phyloP scores from a whole-genome alignment of 2,888 invertebrate species.

The Drosophila greeni region DNA sequence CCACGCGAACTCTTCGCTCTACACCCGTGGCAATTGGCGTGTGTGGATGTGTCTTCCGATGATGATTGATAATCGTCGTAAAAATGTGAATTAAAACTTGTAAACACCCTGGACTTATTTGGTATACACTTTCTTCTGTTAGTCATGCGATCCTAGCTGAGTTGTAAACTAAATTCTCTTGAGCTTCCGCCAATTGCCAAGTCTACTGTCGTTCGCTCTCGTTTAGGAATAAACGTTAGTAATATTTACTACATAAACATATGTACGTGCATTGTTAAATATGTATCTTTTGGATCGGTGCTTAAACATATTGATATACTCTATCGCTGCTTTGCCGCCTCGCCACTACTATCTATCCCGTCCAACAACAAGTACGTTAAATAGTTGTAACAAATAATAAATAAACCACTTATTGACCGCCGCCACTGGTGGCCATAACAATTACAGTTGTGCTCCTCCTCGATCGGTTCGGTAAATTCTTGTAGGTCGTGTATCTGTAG shows the following conservation, averaged over 20 bases:
- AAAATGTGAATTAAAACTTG: neutral
- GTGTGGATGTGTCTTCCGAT: neutral
- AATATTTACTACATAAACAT: slow-evolving; percentile 52
- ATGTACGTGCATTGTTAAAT: slow-evolving; percentile 59
- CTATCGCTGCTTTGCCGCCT: slow-evolving; percentile 38
- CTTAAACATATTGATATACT: slow-evolving; percentile 65
- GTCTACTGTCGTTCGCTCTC: slow-evolving; percentile 11
- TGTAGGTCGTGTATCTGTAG: slow-evolving; percentile 23
- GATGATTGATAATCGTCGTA: neutral
- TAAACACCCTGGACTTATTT: neutral
- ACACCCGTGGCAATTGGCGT: slow-evolving; percentile 9
- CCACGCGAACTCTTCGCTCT: slow-evolving; percentile 2
- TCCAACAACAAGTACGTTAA: slow-evolving; percentile 56
- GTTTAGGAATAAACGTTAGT: slow-evolving; percentile 60
- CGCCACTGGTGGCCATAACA: slow-evolving; percentile 30
- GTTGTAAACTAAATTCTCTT: slow-evolving; percentile 28
- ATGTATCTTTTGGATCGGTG: slow-evolving; percentile 51
- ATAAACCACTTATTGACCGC: slow-evolving; percentile 36
- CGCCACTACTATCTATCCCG: slow-evolving; percentile 19
- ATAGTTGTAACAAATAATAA: slow-evolving; percentile 51
- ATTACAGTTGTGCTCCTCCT: slow-evolving; percentile 29
- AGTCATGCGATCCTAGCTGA: neutral
- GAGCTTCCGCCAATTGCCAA: slow-evolving; percentile 27
- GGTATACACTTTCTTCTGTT: neutral
- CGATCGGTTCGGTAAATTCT: slow-evolving; percentile 27